Evolutionary conservation across 23 tunicate genomes (phyloP).

Genomic region (Ciona savignyi): DNA sequence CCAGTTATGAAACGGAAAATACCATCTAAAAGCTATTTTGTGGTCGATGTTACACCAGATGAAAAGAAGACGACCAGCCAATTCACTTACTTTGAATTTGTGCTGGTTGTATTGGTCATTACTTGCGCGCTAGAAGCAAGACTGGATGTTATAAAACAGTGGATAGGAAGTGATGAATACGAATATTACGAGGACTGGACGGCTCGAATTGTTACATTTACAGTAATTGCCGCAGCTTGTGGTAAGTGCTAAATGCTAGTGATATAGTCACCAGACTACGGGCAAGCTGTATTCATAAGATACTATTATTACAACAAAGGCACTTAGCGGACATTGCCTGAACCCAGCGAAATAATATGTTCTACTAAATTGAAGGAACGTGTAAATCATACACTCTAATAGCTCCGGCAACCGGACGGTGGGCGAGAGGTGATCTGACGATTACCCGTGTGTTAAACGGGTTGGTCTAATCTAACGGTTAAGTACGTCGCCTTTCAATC

Average conservation of each 20-base stretch:
- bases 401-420: too few relatives aligned
- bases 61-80: background rate
- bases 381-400: too few relatives aligned
- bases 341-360: too few relatives aligned
- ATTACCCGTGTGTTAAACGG: too few relatives aligned
- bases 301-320: too few relatives aligned
- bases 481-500: too few relatives aligned
- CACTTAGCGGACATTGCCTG: too few relatives aligned
- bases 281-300: too few relatives aligned
- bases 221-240: background rate
- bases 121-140: slow-evolving; percentile 4
- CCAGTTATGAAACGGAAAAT: background rate
- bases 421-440: too few relatives aligned
- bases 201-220: background rate
- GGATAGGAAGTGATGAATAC: background rate
- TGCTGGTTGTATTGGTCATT: slow-evolving; percentile 2
- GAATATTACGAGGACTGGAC: slow-evolving; percentile 1
- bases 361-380: too few relatives aligned
- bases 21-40: background rate
- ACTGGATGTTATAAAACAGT: background rate
- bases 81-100: slow-evolving; percentile 12
- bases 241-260: slow-evolving; percentile 3
- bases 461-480: too few relatives aligned
- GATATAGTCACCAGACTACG: too few relatives aligned
- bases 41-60: slow-evolving; percentile 3